These are phyloP conservation scores for Champsocephalus gunnari DNA, from an alignment of 2,797 vertebrate species.

Conservation along the genomic window DNA sequence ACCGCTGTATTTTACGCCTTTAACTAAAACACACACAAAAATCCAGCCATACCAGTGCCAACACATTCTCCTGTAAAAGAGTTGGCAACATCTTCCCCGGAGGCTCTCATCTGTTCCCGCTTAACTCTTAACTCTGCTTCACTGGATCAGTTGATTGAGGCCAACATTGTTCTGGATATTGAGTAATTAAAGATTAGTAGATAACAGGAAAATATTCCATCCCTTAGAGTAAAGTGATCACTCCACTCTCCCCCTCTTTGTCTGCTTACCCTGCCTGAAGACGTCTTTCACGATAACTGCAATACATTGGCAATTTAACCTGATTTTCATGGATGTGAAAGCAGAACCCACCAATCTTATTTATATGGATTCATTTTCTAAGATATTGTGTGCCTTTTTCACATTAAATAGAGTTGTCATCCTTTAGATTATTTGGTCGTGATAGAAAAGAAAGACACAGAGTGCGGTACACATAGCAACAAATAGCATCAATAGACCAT, in stretches of 20 bases:
- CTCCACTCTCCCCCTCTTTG: not conserved
- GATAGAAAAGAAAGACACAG: conserved; percentile 12
- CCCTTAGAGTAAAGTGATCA: conserved; percentile 67
- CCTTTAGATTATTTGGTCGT: conserved; percentile 4
- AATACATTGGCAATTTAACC: conserved; percentile 55
- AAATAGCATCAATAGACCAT: not conserved
- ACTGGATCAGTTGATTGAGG: conserved; percentile 76
- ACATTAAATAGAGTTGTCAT: conserved; percentile 21
- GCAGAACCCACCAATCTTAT: conserved; percentile 36
- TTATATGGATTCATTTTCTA: conserved; percentile 29
- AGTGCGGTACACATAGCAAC: not conserved
- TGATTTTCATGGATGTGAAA: conserved; percentile 46
- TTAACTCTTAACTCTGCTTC: conserved; percentile 73
- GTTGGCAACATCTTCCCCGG: conserved; percentile 33
- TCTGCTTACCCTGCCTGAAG: conserved; percentile 39
- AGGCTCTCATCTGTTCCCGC: conserved; percentile 78
- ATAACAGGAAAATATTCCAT: conserved; percentile 75
- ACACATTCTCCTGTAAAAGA: conserved; percentile 10
- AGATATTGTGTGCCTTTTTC: conserved; percentile 26
- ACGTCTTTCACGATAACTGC: conserved; percentile 59
- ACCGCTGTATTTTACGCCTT: conserved; percentile 10
- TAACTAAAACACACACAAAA: conserved; percentile 19
- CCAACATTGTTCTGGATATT: conserved; percentile 78
- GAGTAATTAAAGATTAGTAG: conserved; percentile 81
- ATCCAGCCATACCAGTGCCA: conserved; percentile 5